These are phyloP conservation scores for Syritta pipiens DNA, from an alignment of 2,888 invertebrate species.

Conservation along the genomic window DNA sequence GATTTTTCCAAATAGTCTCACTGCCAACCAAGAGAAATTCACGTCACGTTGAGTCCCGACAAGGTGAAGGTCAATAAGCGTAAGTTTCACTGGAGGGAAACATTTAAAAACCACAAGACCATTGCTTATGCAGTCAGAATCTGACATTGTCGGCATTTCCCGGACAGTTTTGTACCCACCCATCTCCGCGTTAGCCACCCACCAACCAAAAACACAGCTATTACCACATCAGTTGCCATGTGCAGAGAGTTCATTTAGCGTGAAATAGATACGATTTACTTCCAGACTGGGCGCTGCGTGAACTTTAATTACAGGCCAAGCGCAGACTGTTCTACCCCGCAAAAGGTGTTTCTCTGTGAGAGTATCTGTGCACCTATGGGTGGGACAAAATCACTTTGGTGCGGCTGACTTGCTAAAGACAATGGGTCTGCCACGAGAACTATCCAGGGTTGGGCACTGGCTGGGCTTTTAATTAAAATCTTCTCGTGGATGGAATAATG, in stretches of 20 bases:
- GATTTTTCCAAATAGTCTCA: slow-evolving; percentile 39
- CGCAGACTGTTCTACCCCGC: slow-evolving; percentile 37
- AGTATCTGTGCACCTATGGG: slow-evolving; percentile 14
- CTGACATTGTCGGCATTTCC: background rate
- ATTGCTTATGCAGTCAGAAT: too few species aligned
- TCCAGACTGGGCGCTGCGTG: slow-evolving; percentile 31
- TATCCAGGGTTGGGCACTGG: slow-evolving; percentile 38
- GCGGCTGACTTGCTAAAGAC: slow-evolving; percentile 50
- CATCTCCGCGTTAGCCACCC: slow-evolving; percentile 1
- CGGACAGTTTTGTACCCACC: background rate
- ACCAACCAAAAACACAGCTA: slow-evolving; percentile 1
- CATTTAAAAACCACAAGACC: too few species aligned
- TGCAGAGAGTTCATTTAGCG: slow-evolving; percentile 32
- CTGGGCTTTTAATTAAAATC: slow-evolving; percentile 44
- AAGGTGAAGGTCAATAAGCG: slow-evolving; percentile 65
- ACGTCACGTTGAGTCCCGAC: slow-evolving; percentile 44
- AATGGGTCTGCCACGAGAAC: slow-evolving; percentile 31
- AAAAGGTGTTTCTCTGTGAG: slow-evolving; percentile 45
- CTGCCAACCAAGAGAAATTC: slow-evolving; percentile 12
- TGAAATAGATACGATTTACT: slow-evolving; percentile 35
- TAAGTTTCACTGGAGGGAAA: too few species aligned
- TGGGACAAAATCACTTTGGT: slow-evolving; percentile 11
- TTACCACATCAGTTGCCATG: slow-evolving; percentile 56
- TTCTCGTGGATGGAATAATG: slow-evolving; percentile 34
- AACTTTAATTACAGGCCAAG: slow-evolving; percentile 44